Evolutionary conservation across 2,797 vertebrate species (phyloP).

Genomic region (Syncerus caffer): DNA sequence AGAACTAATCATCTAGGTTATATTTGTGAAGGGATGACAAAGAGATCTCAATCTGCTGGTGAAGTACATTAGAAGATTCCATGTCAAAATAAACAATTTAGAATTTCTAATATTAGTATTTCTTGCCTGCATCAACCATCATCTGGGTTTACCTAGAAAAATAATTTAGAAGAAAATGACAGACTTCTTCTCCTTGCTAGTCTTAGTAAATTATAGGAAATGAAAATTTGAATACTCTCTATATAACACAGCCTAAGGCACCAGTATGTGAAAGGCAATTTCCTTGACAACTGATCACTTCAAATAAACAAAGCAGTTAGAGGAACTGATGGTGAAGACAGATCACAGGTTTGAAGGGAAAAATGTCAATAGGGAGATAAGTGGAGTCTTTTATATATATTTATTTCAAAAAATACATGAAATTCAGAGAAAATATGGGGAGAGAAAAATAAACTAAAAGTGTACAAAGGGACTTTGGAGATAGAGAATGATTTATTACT

Average conservation of each 20-base stretch:
- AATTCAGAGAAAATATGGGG: background rate
- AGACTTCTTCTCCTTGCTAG: background rate
- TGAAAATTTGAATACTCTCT: background rate
- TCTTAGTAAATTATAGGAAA: background rate
- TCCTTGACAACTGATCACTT: background rate
- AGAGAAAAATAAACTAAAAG: background rate
- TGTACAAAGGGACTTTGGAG: background rate
- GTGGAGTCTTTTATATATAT: background rate
- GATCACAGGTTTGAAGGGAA: background rate
- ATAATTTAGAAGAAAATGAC: background rate
- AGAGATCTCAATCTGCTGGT: background rate
- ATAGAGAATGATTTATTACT: background rate
- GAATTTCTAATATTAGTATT: background rate
- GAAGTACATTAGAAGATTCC: background rate
- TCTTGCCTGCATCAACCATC: background rate
- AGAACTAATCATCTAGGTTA: background rate
- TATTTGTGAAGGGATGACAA: constrained; percentile 6
- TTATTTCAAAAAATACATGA: background rate
- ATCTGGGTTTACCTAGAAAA: constrained; percentile 5
- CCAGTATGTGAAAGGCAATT: background rate
- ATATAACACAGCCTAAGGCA: background rate
- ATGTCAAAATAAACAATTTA: constrained; percentile 5
- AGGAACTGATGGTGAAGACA: background rate
- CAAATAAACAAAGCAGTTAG: background rate
- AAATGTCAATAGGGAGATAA: background rate